These are phyloP conservation scores for Leptinotarsa tumamoca DNA, from an alignment of 2,888 invertebrate genomes.

Conservation along the genomic window DNA sequence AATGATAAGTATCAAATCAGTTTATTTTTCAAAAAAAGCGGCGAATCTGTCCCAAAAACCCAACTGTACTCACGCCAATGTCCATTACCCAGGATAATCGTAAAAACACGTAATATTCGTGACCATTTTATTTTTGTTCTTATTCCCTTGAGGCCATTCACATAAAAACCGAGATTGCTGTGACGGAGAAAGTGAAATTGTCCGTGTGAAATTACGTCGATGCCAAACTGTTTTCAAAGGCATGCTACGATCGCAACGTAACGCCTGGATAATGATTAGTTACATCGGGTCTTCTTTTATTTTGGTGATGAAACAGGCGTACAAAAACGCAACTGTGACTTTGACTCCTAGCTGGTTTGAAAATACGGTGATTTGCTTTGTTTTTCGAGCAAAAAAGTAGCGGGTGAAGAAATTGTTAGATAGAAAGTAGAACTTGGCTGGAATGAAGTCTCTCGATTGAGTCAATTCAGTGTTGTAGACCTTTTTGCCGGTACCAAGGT, in stretches of 20 bases:
- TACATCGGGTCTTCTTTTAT: slow-evolving; percentile 8
- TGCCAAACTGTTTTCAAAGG: slow-evolving; percentile 15
- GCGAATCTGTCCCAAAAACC: not conserved
- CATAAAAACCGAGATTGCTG: slow-evolving; percentile 22
- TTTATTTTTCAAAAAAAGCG: not conserved
- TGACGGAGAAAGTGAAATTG: slow-evolving; percentile 25
- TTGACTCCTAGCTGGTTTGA: not conserved
- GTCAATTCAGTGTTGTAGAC: not conserved
- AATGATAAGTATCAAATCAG: too few species aligned
- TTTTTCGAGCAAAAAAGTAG: not conserved
- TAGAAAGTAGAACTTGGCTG: not conserved
- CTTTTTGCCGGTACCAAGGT: too few species aligned
- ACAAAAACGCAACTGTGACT: not conserved
- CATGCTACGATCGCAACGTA: not conserved
- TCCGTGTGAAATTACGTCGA: slow-evolving; percentile 24
- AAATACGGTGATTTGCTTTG: not conserved
- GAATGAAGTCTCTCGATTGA: not conserved
- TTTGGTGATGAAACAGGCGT: slow-evolving; percentile 2
- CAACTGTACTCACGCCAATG: not conserved
- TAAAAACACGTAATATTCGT: slow-evolving; percentile 7
- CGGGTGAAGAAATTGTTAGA: not conserved
- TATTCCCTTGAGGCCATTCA: not conserved
- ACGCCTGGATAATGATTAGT: slow-evolving; percentile 16
- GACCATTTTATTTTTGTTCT: not conserved
- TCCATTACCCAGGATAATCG: not conserved